Conservation (phyloP, 2,113 vertebrate species). For the Cynopterus brachyotis region DNA sequence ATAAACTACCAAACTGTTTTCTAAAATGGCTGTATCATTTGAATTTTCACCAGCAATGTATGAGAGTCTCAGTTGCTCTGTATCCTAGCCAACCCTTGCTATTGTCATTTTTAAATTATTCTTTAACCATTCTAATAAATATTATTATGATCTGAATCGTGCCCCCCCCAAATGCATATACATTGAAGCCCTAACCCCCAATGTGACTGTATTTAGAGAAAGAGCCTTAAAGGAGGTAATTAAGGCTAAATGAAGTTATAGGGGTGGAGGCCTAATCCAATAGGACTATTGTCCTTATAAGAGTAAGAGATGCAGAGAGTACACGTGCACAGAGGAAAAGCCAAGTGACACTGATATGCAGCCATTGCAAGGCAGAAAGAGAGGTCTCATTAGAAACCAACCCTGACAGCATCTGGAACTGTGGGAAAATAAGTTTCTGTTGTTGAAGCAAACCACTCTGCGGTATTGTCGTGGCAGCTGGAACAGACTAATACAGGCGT, state of each 20-base stretch:
- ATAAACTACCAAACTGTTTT: neutral
- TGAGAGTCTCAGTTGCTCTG: neutral
- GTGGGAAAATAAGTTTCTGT: neutral
- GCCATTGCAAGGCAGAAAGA: neutral
- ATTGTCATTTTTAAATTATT: neutral
- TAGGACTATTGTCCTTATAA: neutral
- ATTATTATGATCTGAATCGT: neutral
- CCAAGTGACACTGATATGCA: neutral
- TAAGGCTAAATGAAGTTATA: neutral
- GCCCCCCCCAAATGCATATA: neutral
- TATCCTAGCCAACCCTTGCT: neutral
- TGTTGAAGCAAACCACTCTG: neutral
- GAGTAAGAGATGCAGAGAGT: neutral
- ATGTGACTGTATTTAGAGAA: neutral
- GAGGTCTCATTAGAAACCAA: neutral
- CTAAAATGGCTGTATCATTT: neutral
- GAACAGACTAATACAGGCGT: neutral
- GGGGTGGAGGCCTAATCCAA: neutral
- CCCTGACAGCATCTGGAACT: neutral
- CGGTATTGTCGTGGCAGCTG: neutral
- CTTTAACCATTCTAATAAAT: neutral
- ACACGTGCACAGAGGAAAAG: too few relatives aligned
- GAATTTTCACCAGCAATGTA: neutral
- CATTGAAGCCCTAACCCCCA: neutral
- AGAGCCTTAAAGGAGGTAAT: neutral